phyloP scores from a whole-genome alignment of 2,888 invertebrate genomes.

The Drosophila vallismaia region DNA sequence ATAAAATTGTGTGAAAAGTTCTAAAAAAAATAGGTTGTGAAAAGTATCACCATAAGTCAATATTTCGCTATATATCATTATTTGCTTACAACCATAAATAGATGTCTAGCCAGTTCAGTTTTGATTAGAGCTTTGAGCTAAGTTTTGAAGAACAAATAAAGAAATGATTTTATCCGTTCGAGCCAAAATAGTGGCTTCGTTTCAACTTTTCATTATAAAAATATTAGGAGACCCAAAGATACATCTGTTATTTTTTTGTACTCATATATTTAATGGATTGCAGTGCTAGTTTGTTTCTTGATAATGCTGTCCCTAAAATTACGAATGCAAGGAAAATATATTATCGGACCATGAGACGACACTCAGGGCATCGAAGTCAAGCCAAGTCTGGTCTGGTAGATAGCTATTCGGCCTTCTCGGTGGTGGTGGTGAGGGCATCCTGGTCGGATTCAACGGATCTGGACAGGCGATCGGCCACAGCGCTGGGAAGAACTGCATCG shows the following conservation, averaged over 20 bases:
- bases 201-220: too few species aligned
- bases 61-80: not conserved
- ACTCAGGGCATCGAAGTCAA: not conserved
- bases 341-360: not conserved
- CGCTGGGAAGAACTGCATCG: constrained; percentile 64
- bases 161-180: too few species aligned
- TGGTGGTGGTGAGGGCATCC: constrained; percentile 33
- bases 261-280: not conserved
- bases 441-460: constrained; percentile 52
- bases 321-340: not conserved
- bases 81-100: not conserved
- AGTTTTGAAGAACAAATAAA: not conserved
- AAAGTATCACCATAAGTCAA: not conserved
- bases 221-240: not conserved
- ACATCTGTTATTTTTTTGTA: not conserved
- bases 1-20: not conserved
- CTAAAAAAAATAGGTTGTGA: not conserved
- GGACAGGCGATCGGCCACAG: constrained; percentile 55
- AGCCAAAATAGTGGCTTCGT: not conserved
- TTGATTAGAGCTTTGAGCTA: too few species aligned
- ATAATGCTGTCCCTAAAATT: not conserved
- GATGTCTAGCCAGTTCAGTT: not conserved
- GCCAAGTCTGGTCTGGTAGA: not conserved
- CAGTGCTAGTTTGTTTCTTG: not conserved
- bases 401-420: constrained; percentile 38